Evolutionary conservation across 1,140 invertebrate species (phyloP).

Genomic region (Diploscapter pachys): DNA sequence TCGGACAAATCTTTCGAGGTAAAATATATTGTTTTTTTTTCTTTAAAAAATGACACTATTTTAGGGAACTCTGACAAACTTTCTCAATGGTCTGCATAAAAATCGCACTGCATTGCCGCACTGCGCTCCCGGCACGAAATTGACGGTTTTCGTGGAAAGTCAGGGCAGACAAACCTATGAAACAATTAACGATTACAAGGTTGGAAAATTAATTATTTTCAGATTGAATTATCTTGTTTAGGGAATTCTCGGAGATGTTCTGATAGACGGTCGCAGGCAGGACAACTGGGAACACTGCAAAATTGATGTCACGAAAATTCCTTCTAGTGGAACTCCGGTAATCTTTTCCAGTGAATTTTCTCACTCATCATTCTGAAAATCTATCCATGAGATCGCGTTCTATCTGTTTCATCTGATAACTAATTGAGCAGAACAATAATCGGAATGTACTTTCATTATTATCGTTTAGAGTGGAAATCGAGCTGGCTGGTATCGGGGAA

Average conservation of each 20-base stretch:
- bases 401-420: too few species aligned
- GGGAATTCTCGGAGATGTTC: slow-evolving; percentile 30
- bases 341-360: too few species aligned
- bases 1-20: slow-evolving; percentile 28
- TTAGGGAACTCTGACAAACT: slow-evolving; percentile 32
- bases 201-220: neutral
- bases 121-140: slow-evolving; percentile 10
- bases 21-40: neutral
- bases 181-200: slow-evolving; percentile 41
- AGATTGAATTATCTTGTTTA: neutral
- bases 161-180: slow-evolving; percentile 41
- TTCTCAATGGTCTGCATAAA: slow-evolving; percentile 11
- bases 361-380: too few species aligned
- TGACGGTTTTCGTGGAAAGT: slow-evolving; percentile 41
- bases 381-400: too few species aligned
- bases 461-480: too few species aligned
- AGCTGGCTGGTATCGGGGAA: neutral
- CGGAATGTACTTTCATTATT: too few species aligned
- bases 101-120: neutral
- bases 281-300: slow-evolving; percentile 31
- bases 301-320: neutral
- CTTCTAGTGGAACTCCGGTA: too few species aligned
- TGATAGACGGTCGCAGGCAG: slow-evolving; percentile 15
- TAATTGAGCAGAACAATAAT: too few species aligned
- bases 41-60: neutral